A percentile compares a stretch with the other conserved stretches of the same genome.
phyloP scores from a whole-genome alignment of 2,888 invertebrate genomes.

The Buathra laborator region DNA sequence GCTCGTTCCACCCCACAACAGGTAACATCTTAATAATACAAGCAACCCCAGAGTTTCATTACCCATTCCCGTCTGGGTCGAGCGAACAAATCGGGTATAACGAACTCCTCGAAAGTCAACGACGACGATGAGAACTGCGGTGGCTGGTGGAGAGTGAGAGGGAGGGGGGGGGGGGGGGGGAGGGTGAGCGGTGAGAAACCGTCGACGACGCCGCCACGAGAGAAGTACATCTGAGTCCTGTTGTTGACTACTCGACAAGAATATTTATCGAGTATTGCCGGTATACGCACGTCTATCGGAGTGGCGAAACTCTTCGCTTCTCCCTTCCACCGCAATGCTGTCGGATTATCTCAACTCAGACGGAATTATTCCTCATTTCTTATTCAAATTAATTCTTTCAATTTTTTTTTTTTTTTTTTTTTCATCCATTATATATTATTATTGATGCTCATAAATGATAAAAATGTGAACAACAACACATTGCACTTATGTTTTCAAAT shows the following conservation, averaged over 20 bases:
- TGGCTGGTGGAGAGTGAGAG: background rate
- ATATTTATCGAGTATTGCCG: constrained; percentile 24
- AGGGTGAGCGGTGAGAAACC: constrained; percentile 19
- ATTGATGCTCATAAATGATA: no score
- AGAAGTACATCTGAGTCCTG: background rate
- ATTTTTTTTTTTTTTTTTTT: no score
- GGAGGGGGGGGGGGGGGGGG: background rate
- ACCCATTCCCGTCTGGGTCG: constrained; percentile 80
- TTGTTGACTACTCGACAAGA: constrained; percentile 24
- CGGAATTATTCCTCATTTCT: no score
- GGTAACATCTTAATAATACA: constrained; percentile 83
- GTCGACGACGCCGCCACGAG: constrained; percentile 36
- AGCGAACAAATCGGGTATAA: constrained; percentile 80
- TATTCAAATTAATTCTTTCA: no score
- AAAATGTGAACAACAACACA: no score
- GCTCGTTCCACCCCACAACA: constrained; percentile 65
- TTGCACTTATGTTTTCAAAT: background rate
- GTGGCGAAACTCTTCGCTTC: background rate
- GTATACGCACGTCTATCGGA: background rate
- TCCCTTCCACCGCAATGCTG: background rate
- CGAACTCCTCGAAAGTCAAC: constrained; percentile 79
- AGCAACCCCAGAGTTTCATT: constrained; percentile 82
- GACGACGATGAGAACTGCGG: constrained; percentile 43
- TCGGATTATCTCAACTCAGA: no score
- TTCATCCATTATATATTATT: no score